Conservation (phyloP, 2,888 invertebrate species). For the Lamellibrachia satsuma region DNA sequence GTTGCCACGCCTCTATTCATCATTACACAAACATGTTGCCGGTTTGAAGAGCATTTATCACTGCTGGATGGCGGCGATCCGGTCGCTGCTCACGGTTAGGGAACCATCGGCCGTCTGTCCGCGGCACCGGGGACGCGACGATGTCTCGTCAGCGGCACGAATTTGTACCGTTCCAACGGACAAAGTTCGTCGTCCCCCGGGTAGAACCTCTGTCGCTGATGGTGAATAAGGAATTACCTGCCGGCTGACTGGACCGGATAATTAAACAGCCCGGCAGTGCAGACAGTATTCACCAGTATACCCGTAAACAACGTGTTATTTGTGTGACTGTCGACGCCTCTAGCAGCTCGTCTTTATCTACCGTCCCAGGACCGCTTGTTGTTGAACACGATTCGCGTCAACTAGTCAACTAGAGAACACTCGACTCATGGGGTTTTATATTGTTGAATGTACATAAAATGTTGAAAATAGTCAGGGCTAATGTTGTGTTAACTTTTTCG, state of each 20-base stretch:
- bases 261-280: not conserved
- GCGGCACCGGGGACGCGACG: not conserved
- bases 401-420: not conserved
- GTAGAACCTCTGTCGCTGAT: not conserved
- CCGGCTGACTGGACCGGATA: not conserved
- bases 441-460: not conserved
- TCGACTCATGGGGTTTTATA: not conserved
- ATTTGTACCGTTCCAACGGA: not conserved
- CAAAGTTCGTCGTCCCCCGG: not conserved
- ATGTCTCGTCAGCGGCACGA: not conserved
- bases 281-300: not conserved
- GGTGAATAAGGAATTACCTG: not conserved
- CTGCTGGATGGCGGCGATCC: not conserved
- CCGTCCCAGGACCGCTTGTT: not conserved
- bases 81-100: not conserved
- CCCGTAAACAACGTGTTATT: not conserved
- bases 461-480: no score
- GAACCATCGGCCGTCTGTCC: not conserved
- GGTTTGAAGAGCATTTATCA: not conserved
- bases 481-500: no score
- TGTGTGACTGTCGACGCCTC: not conserved
- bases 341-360: not conserved
- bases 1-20: slow-evolving; percentile 12
- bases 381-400: not conserved
- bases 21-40: not conserved